Base-by-base conservation (phyloP, 2,888 invertebrate species). In the Steinernema carpocapsae region DNA sequence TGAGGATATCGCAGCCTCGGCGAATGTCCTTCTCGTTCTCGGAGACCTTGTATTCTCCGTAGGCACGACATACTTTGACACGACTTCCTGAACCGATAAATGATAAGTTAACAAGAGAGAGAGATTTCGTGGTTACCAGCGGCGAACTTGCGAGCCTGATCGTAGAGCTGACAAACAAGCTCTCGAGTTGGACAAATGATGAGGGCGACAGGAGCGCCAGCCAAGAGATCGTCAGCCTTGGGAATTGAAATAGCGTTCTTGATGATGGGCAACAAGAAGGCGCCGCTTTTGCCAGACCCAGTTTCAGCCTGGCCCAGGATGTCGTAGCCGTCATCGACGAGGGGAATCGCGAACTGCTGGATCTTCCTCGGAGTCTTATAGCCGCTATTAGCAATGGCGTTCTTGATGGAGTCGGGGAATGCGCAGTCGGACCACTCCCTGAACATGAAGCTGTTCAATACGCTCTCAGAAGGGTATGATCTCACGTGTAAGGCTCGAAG, bases 101-200 rank as follows among this genome's bases (percentile, higher is more conserved):
- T 17, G 48, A 48, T 17, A 48, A n/a, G n/a, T 4, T 29, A 26
- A 22, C 2, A 7, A 52, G 19, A 17, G 26, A 32, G 19, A 42
- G 24, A 24, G 42, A 46, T 29, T 48, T 4, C n/a, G 14, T 6
- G 14, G n/a, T 10, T 26, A 26, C 59, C 32, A 37, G 14, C 10
- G 14, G 70, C 46, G 42, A 74, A 72, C 37, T 72, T 56, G 7
- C 70, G 43, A n/a, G 52, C 73, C 29, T 76, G 52, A 0, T 80
- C 74, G 56, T 76, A 92, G 78, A 96, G 96, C 86, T 97, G 97
- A n/a, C 92, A 91, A 0, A 93, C 92, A 73, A 97, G 89, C 88
- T 97, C 97, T 64, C 97, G 91, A 0, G 97, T 97, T 0, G 97
- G 97, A 0, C 94, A 92, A 0, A 97, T 90, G 72, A 97, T 92